These are phyloP conservation scores for Adelosebastes latens DNA, from an alignment of 2,797 vertebrate species.

Conservation along the genomic window DNA sequence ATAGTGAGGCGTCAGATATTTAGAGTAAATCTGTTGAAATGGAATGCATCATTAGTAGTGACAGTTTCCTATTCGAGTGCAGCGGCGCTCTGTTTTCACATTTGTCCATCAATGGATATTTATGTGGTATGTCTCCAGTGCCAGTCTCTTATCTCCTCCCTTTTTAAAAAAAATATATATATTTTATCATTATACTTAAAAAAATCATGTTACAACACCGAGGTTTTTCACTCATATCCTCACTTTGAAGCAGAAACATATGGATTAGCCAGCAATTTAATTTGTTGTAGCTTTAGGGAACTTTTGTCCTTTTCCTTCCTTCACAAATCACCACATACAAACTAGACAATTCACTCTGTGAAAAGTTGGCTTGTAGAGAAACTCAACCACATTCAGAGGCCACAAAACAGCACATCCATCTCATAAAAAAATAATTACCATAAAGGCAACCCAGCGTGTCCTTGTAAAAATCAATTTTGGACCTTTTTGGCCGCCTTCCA, in stretches of 20 bases:
- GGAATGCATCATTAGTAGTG: neutral
- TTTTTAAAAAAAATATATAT: no score
- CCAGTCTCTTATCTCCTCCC: neutral
- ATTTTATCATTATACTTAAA: neutral
- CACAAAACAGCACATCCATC: neutral
- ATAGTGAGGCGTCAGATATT: conserved; percentile 14
- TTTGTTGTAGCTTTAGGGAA: neutral
- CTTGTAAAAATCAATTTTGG: neutral
- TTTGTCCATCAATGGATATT: neutral
- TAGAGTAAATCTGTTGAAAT: conserved; percentile 21
- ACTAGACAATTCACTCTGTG: neutral
- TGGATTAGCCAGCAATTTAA: neutral
- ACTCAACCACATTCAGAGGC: neutral
- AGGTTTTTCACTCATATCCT: neutral
- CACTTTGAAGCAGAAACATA: neutral
- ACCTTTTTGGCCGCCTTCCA: neutral
- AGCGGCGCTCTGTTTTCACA: neutral
- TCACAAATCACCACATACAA: neutral
- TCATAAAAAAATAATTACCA: conserved; percentile 7
- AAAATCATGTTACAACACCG: neutral
- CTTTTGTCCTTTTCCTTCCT: neutral
- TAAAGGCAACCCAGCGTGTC: neutral
- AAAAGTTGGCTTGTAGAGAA: neutral
- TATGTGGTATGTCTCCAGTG: neutral
- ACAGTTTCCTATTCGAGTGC: neutral